Percentiles rank a stretch among this genome's conserved stretches.
Conservation (phyloP, 2,797 vertebrate genomes). For the Parambassis ranga region DNA sequence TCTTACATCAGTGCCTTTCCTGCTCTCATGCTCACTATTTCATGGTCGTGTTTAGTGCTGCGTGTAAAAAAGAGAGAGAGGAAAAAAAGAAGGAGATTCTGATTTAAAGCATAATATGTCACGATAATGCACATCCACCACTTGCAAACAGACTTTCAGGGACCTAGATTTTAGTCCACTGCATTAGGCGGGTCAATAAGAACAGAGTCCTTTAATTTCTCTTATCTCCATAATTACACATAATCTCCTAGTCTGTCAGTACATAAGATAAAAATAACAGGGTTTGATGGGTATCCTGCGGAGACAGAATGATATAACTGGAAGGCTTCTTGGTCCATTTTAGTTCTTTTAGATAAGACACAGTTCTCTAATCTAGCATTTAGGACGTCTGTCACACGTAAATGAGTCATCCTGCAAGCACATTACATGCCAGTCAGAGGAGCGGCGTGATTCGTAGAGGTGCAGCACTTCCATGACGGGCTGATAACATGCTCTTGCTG, state of each 20-base stretch:
- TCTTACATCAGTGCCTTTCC: neutral
- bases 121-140: constrained; percentile 13
- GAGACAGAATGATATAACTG: constrained; percentile 49
- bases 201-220: constrained; percentile 56
- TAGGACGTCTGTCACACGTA: constrained; percentile 52
- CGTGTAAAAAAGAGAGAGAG: neutral
- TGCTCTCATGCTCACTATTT: neutral
- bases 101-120: constrained; percentile 24
- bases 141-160: constrained; percentile 25
- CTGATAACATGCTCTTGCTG: neutral
- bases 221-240: constrained; percentile 65
- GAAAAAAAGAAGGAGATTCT: neutral
- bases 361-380: constrained; percentile 53
- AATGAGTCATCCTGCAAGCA: constrained; percentile 49
- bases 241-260: constrained; percentile 60
- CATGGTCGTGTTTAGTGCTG: neutral
- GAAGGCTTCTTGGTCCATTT: constrained; percentile 48
- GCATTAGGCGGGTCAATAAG: constrained; percentile 55
- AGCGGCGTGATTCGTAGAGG: constrained; percentile 23
- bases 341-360: constrained; percentile 52
- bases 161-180: constrained; percentile 26
- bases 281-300: constrained; percentile 48
- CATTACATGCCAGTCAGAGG: constrained; percentile 40
- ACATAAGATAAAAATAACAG: constrained; percentile 50
- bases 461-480: neutral